Base-by-base conservation (phyloP, 1,140 invertebrate species). In the Paralvinella palmiformis region DNA sequence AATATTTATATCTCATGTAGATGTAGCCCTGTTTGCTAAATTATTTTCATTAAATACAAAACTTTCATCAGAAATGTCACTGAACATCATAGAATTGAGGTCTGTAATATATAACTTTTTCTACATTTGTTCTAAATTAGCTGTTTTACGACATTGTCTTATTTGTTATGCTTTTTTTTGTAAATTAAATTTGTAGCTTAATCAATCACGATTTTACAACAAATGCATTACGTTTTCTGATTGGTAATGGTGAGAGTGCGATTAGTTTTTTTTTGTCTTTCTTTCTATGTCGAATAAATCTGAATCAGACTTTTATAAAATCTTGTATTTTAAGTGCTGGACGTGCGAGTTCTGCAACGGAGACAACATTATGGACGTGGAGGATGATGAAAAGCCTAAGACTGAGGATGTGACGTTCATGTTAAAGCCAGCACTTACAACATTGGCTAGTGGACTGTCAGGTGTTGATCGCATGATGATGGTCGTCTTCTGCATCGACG, bases 401-500 rank as follows among this genome's bases (percentile, higher is more conserved):
- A 58, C 50, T 20, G 69, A 71, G 29, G 77, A 77, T 65, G 73
- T 77, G 15, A 79, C 78, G 1, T 79, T 68, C 58, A 70, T 79
- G 70, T 52, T 79, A 29, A 69, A 75, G 56, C 73, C 76, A 6
- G 68, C 71, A 1, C 66, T 69, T 13, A 65, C 71, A 0, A 75
- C 74, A 13, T 62, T 67, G 4, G 55, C 70, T 36, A 71, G 64
- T 48, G 71, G 72, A 44, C 64, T 66, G 0, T 67, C 68, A 7
- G 73, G 74, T 3, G 62, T 62, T 7, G 76, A 79, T 53, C 69
- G 75, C 41, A 75, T 73, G 20, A 65, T 78, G 3, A 44, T 56
- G 41, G 71, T 78, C 44, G 63, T 79, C 7, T 79, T 78, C 68
- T 77, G 75, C 72, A 69, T 79, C 3, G 78, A 79, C 66, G 69